phyloP scores from a whole-genome alignment of 2,888 invertebrate genomes.

The Acanthosepion pharaonis region DNA sequence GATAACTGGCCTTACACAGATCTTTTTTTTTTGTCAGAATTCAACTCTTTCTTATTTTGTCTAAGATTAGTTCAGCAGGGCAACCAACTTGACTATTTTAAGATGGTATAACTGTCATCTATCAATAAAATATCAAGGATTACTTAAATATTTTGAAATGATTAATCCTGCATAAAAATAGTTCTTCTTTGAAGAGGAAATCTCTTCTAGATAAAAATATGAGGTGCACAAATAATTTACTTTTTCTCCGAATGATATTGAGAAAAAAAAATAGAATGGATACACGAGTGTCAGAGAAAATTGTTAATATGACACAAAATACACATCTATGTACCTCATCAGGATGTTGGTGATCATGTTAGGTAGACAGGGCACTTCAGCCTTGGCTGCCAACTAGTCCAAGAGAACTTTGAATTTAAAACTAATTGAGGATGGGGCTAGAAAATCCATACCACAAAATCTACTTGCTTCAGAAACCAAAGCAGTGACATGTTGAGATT shows the following conservation, averaged over 20 bases:
- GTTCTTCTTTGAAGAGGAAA: not conserved
- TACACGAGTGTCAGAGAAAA: too few relatives aligned
- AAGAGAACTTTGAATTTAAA: too few relatives aligned
- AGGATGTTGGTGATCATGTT: too few relatives aligned
- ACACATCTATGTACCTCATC: too few relatives aligned
- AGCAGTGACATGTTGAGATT: too few relatives aligned
- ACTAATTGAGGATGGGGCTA: too few relatives aligned
- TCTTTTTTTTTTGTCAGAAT: not conserved
- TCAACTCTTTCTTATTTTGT: not conserved
- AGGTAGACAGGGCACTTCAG: too few relatives aligned
- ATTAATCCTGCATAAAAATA: not conserved
- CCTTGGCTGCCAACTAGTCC: too few relatives aligned
- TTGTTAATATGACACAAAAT: too few relatives aligned
- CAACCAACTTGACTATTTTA: not conserved
- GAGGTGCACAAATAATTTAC: not conserved
- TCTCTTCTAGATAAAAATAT: not conserved
- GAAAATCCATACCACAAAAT: too few relatives aligned
- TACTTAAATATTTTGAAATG: not conserved
- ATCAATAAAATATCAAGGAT: not conserved
- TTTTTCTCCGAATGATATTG: not conserved
- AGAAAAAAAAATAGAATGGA: not conserved
- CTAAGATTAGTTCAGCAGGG: not conserved
- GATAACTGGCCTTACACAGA: not conserved
- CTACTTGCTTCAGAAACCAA: too few relatives aligned
- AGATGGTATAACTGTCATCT: not conserved